A percentile compares a stretch with the other conserved stretches of the same genome.
phyloP scores from a whole-genome alignment of 2,888 invertebrate genomes.

The Minunthozetes semirufus region DNA sequence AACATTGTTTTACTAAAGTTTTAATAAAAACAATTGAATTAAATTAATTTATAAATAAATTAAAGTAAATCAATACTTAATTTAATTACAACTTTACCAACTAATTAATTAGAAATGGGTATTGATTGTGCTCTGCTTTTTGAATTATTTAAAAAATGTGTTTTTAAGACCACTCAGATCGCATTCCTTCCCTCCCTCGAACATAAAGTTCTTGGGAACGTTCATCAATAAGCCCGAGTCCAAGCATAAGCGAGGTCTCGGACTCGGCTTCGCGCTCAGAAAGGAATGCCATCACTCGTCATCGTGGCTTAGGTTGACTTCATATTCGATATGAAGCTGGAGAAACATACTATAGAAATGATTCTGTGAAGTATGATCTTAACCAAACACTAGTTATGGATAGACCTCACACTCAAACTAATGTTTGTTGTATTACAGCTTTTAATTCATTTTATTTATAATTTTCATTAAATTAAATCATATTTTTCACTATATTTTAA shows the following conservation, averaged over 20 bases:
- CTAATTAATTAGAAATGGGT: too few relatives aligned
- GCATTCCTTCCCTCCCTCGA: slow-evolving; percentile 33
- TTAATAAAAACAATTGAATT: too few relatives aligned
- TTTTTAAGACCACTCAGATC: slow-evolving; percentile 35
- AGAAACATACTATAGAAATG: slow-evolving; percentile 38
- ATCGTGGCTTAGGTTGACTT: slow-evolving; percentile 37
- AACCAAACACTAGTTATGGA: neutral
- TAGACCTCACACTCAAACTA: neutral
- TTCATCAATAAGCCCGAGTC: slow-evolving; percentile 35
- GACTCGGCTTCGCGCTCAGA: slow-evolving; percentile 37
- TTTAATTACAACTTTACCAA: too few relatives aligned
- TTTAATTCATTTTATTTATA: too few relatives aligned
- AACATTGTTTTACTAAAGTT: too few relatives aligned
- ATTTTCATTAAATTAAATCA: too few relatives aligned
- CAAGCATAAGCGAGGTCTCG: neutral
- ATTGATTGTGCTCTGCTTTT: slow-evolving; percentile 25
- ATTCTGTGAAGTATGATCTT: slow-evolving; percentile 40
- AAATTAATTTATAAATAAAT: too few relatives aligned
- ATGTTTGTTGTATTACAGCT: neutral
- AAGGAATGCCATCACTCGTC: slow-evolving; percentile 35
- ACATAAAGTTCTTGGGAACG: slow-evolving; percentile 27
- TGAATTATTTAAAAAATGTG: slow-evolving; percentile 5
- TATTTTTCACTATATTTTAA: too few relatives aligned
- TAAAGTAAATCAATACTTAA: too few relatives aligned
- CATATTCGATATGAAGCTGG: slow-evolving; percentile 35